phyloP scores from a whole-genome alignment of 2,888 invertebrate species.

The Pinctada fucata region DNA sequence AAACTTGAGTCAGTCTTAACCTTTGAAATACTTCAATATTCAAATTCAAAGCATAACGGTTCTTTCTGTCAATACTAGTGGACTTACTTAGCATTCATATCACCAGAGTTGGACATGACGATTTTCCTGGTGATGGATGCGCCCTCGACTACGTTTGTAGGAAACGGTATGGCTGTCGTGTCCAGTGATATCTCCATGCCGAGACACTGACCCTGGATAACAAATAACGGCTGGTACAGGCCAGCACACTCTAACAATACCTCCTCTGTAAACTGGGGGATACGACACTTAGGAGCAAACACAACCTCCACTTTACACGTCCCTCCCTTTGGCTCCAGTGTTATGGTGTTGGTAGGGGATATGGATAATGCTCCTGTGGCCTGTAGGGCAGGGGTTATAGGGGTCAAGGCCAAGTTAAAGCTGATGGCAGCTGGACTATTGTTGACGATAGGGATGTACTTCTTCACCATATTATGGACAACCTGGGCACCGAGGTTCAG shows the following conservation, averaged over 20 bases:
- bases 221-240: slow-evolving; percentile 79
- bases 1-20: no score
- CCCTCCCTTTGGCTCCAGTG: slow-evolving; percentile 70
- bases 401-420: slow-evolving; percentile 73
- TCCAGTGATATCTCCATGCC: slow-evolving; percentile 79
- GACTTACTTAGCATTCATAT: slow-evolving; percentile 79
- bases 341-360: slow-evolving; percentile 68
- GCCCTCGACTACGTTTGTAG: slow-evolving; percentile 79
- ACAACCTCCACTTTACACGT: slow-evolving; percentile 72
- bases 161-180: slow-evolving; percentile 79
- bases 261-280: slow-evolving; percentile 76
- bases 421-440: slow-evolving; percentile 74
- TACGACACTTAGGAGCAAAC: slow-evolving; percentile 72
- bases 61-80: no score
- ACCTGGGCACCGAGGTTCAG: slow-evolving; percentile 74
- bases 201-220: slow-evolving; percentile 79
- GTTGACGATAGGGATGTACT: slow-evolving; percentile 74
- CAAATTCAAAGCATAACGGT: no score
- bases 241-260: slow-evolving; percentile 79
- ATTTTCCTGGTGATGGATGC: slow-evolving; percentile 77
- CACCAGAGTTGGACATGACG: slow-evolving; percentile 80
- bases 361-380: slow-evolving; percentile 66
- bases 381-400: slow-evolving; percentile 68
- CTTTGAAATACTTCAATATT: no score
- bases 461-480: slow-evolving; percentile 70